A percentile compares a stretch with the other conserved stretches of the same genome.
Evolutionary conservation across 2,113 vertebrate species (phyloP).

Genomic region (Daubentonia madagascariensis): DNA sequence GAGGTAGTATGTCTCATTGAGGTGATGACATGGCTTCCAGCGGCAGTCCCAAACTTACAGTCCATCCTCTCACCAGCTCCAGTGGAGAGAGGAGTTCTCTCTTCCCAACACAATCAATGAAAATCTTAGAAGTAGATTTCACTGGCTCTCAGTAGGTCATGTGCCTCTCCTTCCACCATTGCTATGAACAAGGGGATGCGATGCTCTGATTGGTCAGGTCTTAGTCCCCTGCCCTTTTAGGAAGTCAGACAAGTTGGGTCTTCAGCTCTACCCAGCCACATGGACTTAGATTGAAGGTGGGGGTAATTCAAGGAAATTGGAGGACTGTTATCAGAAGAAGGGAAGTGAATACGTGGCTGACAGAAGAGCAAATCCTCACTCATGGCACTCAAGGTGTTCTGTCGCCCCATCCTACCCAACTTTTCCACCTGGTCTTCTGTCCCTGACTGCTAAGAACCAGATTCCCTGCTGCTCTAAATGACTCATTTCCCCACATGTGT

Average conservation of each 20-base stretch:
- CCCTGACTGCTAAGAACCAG: background rate
- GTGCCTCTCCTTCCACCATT: background rate
- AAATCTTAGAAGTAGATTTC: background rate
- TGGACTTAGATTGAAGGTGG: background rate
- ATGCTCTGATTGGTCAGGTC: background rate
- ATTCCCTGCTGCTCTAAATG: background rate
- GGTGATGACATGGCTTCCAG: background rate
- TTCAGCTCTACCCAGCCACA: background rate
- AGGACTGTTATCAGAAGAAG: background rate
- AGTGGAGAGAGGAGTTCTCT: background rate
- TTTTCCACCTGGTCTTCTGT: background rate
- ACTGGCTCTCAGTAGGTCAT: background rate
- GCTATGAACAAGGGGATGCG: background rate
- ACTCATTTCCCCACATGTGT: accelerated
- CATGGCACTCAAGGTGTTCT: background rate
- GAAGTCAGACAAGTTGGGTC: background rate
- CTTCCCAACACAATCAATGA: background rate
- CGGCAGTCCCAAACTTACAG: no score
- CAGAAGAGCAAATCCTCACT: background rate
- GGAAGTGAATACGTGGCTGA: background rate
- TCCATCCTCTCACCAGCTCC: background rate
- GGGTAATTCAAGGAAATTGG: background rate
- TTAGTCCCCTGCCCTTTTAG: background rate
- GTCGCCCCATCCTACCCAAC: background rate
- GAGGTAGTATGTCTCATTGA: background rate